Conservation (phyloP, 2,797 vertebrate species). For the Spinus pinus region DNA sequence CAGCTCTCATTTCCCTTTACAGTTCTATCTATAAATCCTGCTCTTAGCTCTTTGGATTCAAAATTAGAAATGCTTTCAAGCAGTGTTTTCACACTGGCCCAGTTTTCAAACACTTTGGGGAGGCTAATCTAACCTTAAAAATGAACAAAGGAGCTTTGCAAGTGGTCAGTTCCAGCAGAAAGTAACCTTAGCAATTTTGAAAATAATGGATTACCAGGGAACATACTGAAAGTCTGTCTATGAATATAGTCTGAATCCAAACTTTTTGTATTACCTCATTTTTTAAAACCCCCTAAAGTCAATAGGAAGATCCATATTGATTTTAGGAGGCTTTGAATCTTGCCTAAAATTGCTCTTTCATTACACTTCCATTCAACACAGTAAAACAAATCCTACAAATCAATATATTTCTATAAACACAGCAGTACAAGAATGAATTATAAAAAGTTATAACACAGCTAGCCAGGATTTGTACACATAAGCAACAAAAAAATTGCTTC, state of each 20-base stretch:
- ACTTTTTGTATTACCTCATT: neutral
- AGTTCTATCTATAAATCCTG: neutral
- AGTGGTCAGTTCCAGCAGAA: neutral
- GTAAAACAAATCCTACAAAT: conserved; percentile 48
- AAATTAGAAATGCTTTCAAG: neutral
- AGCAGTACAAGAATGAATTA: neutral
- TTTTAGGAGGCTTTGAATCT: conserved; percentile 41
- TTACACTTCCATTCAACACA: conserved; percentile 10
- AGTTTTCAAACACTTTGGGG: neutral
- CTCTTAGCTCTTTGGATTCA: neutral
- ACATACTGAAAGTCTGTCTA: neutral
- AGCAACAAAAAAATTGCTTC: conserved; percentile 28
- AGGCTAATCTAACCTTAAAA: neutral
- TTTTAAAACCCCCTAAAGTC: conserved; percentile 3
- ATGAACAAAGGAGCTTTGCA: neutral
- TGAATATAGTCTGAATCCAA: neutral
- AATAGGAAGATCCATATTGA: conserved; percentile 25
- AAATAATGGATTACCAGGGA: neutral
- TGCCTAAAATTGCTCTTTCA: conserved; percentile 6
- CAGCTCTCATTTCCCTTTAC: neutral
- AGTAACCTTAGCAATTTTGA: neutral
- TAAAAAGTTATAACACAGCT: neutral
- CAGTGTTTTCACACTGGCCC: neutral
- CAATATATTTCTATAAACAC: conserved; percentile 39
- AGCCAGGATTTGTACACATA: neutral